Evolutionary conservation across 2,888 invertebrate genomes (phyloP), one percentile per base, ranked within the genome.

Genomic region (Clivina fossor): DNA sequence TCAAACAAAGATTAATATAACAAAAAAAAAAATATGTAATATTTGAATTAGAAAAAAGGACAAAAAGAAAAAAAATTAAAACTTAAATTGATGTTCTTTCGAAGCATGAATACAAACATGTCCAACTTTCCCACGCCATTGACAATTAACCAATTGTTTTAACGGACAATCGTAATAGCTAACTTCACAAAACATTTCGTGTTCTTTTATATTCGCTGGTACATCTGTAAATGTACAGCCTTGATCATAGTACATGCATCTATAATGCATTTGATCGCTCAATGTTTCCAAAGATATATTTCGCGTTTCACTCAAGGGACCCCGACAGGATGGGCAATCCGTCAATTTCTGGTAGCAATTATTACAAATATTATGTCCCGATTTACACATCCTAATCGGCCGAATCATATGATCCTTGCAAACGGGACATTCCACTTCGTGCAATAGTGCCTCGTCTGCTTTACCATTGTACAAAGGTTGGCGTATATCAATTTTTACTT

Each of bases 191-290:
- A 16, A 8, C 35, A 44, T 53, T 33, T 53, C 53, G 15, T 53
- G 53, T 11, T 53, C 44, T 11, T 53, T 53, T 13, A 53, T 53
- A n/a, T 44, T 43, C 11, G 11, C 41, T 13, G 44, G 53, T 15
- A 53, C 26, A 35, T 33, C 53, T 11, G 53, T 53, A 32, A 43
- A 53, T 13, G 22, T 26, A 16, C 53, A 53, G 5, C 53, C 53
- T 43, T 53, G 33, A 24, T 53, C 53, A 35, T 26, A 44, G 11
- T 44, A 53, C 53, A 53, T 53, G 35, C 53, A 53, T n/a, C 53
- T 19, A 19, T 53, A 53, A 16, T 53, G 53, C 53, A 53, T 53
- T 24, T 44, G 53, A 11, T 53, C 53, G 26, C 53, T 53, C 35
- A 53, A 22, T 5, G 53, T 53, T 16, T 53, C 53, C 35, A 53